Percentiles rank a stretch among this genome's conserved stretches.
phyloP scores from a whole-genome alignment of 1,140 invertebrate genomes.

The Araneus ventricosus region DNA sequence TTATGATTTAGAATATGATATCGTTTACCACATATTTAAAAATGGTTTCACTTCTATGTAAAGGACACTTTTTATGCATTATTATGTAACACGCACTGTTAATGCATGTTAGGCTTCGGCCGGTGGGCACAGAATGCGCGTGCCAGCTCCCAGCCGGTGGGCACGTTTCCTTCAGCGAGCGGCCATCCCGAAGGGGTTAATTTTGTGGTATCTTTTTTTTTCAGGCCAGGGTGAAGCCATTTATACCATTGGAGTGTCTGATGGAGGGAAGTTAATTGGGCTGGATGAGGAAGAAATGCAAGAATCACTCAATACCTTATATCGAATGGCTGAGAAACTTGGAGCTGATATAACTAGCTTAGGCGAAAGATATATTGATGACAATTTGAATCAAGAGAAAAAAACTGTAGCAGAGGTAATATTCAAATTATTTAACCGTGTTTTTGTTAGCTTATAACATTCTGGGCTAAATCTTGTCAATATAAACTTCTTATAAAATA shows the following conservation, averaged over 20 bases:
- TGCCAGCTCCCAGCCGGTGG: too few species aligned
- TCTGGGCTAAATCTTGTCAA: too few species aligned
- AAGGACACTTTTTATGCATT: too few species aligned
- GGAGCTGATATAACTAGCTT: constrained; percentile 90
- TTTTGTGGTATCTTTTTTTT: background rate
- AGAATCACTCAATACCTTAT: constrained; percentile 93
- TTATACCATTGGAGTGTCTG: constrained; percentile 92
- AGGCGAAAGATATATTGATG: constrained; percentile 82
- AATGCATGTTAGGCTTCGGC: too few species aligned
- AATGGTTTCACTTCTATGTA: too few species aligned
- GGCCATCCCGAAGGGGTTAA: too few species aligned
- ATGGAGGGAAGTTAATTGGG: constrained; percentile 83
- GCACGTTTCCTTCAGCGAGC: too few species aligned
- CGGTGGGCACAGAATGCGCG: too few species aligned
- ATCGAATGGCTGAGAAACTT: constrained; percentile 90
- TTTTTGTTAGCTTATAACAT: background rate
- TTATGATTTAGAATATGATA: too few species aligned
- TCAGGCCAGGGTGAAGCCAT: constrained; percentile 94
- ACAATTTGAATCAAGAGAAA: constrained; percentile 68
- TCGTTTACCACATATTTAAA: too few species aligned
- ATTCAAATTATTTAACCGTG: background rate
- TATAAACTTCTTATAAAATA: too few species aligned
- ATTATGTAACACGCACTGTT: too few species aligned
- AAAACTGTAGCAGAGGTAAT: constrained; percentile 88
- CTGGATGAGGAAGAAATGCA: constrained; percentile 91